These are phyloP conservation scores for Oophaga pumilio DNA, from an alignment of 2,113 vertebrate genomes.

Conservation along the genomic window DNA sequence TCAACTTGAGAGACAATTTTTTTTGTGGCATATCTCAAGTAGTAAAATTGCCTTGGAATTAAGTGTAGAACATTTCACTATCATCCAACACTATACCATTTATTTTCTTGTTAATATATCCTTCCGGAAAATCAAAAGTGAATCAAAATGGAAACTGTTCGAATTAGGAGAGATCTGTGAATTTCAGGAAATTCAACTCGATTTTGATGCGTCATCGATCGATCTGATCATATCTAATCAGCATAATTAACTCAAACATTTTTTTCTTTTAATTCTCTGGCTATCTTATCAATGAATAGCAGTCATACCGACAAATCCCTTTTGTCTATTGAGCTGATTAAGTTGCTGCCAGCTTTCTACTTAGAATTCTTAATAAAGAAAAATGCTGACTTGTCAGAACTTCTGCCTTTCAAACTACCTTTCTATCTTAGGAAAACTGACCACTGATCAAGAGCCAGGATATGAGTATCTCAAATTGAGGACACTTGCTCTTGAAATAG, in stretches of 20 bases:
- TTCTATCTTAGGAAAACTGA: not conserved
- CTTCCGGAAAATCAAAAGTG: no score
- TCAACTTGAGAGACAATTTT: no score
- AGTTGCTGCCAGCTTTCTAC: not conserved
- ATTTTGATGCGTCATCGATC: not conserved
- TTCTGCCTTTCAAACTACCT: conserved; percentile 22
- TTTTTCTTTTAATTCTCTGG: not conserved
- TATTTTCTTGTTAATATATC: no score
- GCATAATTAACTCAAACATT: not conserved
- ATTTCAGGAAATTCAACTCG: no score
- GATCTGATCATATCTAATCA: not conserved
- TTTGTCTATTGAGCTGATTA: not conserved
- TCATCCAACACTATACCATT: no score
- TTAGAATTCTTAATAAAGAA: not conserved
- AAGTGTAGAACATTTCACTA: no score
- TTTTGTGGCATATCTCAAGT: no score
- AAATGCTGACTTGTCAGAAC: not conserved
- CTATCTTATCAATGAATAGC: not conserved
- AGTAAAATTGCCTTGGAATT: no score
- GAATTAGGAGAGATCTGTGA: no score
- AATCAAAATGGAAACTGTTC: no score
- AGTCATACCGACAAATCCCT: not conserved
- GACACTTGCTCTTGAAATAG: not conserved
- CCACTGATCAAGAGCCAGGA: not conserved
- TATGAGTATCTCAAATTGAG: not conserved